Evolutionary conservation across 2,113 vertebrate species (phyloP), one percentile per base, ranked within the genome.

Genomic region (Datnioides undecimradiatus): DNA sequence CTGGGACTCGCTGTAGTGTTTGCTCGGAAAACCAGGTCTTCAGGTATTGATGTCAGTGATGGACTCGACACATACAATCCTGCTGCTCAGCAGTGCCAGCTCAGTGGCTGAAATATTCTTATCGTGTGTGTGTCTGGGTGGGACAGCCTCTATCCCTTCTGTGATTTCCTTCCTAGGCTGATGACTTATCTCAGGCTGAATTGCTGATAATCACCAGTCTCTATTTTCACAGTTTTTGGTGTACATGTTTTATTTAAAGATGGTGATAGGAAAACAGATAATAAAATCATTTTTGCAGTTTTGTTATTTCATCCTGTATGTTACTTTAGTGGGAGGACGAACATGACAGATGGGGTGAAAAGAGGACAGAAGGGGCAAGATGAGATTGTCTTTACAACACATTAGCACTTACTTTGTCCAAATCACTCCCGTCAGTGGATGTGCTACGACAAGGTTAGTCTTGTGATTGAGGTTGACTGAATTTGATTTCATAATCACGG

Each of bases 401-500:
- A 17, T 77, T 13, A 46, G 49, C 62, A 45, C 52, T 73, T 66
- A 27, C 6, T 45, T 55, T 65, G 49, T 27, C 12, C 31, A 27
- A 55, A 66, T 40, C 1, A 31, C 23, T 73, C 21, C 16, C 33
- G 40, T 74, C 40, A 62, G 25, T 65, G 52, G 27, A 58, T 64
- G 8, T 45, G 40, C 25, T 62, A 46, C 0, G 7, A 62, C 27
- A 41, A 57, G 71, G 51, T 74, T 60, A 45, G 80, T 77, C 89
- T 88, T 81, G 73, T 88, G 76, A 90, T 73, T 67, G 60, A 71
- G 54, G 46, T 78, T 2, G 27, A 76, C 21, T 76, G 14, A 80
- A 78, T 71, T 71, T 31, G 55, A 82, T 85, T 83, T 87, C 76
- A 84, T 67, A 83, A 57, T 40, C 3, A 29, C 1, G 16, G 48